Base-by-base conservation (phyloP, 2,113 vertebrate genomes). In the Alethe castanea region DNA sequence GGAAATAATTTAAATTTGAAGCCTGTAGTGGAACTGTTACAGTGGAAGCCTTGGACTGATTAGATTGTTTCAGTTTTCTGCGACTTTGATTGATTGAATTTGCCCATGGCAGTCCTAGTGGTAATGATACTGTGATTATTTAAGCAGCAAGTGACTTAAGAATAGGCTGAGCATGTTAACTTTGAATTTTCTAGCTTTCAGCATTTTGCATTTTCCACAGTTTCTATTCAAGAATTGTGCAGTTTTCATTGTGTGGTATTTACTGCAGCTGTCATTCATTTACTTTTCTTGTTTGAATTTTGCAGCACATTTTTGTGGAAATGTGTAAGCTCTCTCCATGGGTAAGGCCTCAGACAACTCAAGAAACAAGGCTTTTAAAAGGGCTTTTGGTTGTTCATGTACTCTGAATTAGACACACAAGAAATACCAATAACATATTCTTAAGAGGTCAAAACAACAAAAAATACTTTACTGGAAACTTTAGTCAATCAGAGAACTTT, bases 11-110 rank as follows among this genome's bases (percentile, higher is more conserved):
- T 92, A 85, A n/a, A 57, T 94, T 62, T 90, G 66, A 94, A 92
- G 15, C 23, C 47, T 16, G 13, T 48, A 67, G 54, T 79, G 24
- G 54, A 86, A 90, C 86, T 18, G 15, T 66, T 91, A 36, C 26
- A 77, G 19, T 64, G 35, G 61, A 86, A 92, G 17, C 33, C 54
- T 95, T 44, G 36, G 24, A 85, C 56, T 91, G 66, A 87, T 90
- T 74, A 69, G 40, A 87, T 64, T 92, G 40, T 82, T 91, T 85
- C 54, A 80, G 80, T 67, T 84, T 90, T 45, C 28, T 88, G 22
- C 45, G 54, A 86, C 47, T 92, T 65, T 50, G 65, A 91, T 59
- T 88, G 94, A 95, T 76, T 96, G 79, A 81, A 80, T 87, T 94
- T 94, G 70, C 89, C 74, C 1, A 0, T 64, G 82, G 82, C 62